A percentile compares a stretch with the other conserved stretches of the same genome.
Conservation (phyloP, 2,113 vertebrate species). For the Bubo scandiacus region DNA sequence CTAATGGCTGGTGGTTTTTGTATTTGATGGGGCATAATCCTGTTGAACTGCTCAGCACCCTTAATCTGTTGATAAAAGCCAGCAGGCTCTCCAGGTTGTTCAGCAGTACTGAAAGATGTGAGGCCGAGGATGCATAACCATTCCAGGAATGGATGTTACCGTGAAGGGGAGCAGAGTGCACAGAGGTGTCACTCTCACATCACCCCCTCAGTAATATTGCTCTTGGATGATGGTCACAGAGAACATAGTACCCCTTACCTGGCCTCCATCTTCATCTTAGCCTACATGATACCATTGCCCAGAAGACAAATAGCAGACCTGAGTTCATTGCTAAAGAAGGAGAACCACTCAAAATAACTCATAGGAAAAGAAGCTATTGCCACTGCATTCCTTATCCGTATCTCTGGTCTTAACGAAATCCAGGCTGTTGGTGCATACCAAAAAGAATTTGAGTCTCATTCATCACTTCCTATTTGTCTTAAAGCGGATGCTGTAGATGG, state of each 20-base stretch:
- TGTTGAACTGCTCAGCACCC: background rate
- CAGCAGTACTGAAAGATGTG: background rate
- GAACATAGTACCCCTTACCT: background rate
- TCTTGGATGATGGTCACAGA: background rate
- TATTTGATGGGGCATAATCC: background rate
- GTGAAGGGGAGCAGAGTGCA: background rate
- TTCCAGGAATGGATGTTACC: background rate
- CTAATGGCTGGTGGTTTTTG: background rate
- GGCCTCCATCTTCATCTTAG: background rate
- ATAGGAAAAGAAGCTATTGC: background rate
- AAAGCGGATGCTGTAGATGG: slow-evolving; percentile 11
- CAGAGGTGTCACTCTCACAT: background rate
- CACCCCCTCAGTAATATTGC: too few relatives aligned
- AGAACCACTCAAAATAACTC: background rate
- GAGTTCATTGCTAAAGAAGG: background rate
- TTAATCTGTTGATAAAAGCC: background rate
- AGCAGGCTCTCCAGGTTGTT: background rate
- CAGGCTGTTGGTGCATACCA: slow-evolving; percentile 16
- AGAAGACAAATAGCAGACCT: background rate
- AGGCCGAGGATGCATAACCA: background rate
- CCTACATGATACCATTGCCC: background rate
- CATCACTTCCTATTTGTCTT: slow-evolving; percentile 55
- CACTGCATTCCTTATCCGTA: background rate
- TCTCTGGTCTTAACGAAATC: background rate
- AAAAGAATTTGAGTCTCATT: slow-evolving; percentile 28